Evolutionary conservation across 2,113 vertebrate species (phyloP), one percentile per base, ranked within the genome.

Genomic region (Dasyornis broadbenti): DNA sequence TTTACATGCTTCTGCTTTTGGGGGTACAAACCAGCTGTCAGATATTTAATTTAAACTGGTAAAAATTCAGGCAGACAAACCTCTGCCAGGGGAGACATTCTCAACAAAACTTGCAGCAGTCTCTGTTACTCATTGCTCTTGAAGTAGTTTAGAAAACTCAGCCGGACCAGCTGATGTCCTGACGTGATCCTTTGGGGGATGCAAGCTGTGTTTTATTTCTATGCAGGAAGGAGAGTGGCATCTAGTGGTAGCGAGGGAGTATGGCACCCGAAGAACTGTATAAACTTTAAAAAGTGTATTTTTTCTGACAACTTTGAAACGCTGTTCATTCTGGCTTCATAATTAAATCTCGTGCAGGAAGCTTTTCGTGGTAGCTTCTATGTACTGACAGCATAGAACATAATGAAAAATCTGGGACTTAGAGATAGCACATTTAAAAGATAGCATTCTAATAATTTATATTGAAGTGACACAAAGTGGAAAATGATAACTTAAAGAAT

Each of bases 141-240:
- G 47, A 71, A 66, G 28, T 53, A 53, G 53, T 53, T 49, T 30
- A 82, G 69, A 56, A 81, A 94, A 65, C 64, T 23, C 23, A 12
- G 3, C 40, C 52, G 37, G 39, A 6, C 10, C 37, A 15, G 30
- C 21, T 28, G 24, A 7, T 65, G 79, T n/a, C 45, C 64, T 44
- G 31, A 21, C 9, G 22, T 33, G 63, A 66, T 63, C 49, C 30
- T n/a, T 35, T 7, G 3, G 10, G 45, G 22, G 33, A 27, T n/a
- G 44, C 40, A 8, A 21, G 7, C 7, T 5, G 20, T 18, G 6
- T 44, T 68, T 26, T 23, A 56, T n/a, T 35, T 72, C 0, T 10
- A 21, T 35, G 49, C 37, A 70, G 39, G 91, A 64, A 47, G n/a
- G 77, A 97, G 89, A 70, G 96, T 65, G 96, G 60, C 98, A 97